A percentile compares a stretch with the other conserved stretches of the same genome.
Conservation (phyloP, 2,888 invertebrate genomes). For the Melieria picta region DNA sequence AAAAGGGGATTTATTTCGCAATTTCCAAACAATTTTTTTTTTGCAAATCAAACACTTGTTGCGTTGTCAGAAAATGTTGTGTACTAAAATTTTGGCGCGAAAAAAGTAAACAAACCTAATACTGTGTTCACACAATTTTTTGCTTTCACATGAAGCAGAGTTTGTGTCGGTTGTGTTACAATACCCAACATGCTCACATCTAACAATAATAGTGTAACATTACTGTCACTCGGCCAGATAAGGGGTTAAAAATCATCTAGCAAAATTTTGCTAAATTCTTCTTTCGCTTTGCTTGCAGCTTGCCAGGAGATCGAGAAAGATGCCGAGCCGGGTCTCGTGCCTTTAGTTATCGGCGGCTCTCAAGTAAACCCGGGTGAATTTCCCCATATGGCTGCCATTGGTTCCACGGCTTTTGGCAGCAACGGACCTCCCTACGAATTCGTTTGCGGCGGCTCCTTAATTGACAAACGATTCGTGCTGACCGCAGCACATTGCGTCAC, state of each 20-base stretch:
- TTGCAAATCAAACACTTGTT: no score
- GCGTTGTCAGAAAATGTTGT: no score
- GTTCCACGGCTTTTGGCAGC: conserved; percentile 45
- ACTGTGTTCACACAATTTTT: no score
- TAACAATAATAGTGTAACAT: no score
- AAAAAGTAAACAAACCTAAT: no score
- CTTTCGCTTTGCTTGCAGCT: conserved; percentile 34
- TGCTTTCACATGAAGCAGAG: no score
- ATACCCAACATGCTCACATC: neutral
- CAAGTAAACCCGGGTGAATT: conserved; percentile 52
- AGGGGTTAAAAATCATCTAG: no score
- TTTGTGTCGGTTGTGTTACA: no score
- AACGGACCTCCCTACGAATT: conserved; percentile 37
- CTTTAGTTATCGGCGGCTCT: conserved; percentile 56
- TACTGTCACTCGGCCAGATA: no score
- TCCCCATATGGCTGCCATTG: conserved; percentile 62
- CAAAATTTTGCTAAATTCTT: neutral
- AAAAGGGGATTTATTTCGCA: no score
- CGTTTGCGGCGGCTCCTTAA: conserved; percentile 58
- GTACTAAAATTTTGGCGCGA: no score
- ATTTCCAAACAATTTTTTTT: no score
- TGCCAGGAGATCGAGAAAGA: conserved; percentile 38
- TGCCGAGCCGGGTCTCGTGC: conserved; percentile 38
- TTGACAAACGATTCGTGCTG: conserved; percentile 53
- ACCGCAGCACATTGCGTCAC: conserved; percentile 62